These are phyloP conservation scores for Resseliella maxima DNA, from an alignment of 2,888 invertebrate species.

Conservation along the genomic window DNA sequence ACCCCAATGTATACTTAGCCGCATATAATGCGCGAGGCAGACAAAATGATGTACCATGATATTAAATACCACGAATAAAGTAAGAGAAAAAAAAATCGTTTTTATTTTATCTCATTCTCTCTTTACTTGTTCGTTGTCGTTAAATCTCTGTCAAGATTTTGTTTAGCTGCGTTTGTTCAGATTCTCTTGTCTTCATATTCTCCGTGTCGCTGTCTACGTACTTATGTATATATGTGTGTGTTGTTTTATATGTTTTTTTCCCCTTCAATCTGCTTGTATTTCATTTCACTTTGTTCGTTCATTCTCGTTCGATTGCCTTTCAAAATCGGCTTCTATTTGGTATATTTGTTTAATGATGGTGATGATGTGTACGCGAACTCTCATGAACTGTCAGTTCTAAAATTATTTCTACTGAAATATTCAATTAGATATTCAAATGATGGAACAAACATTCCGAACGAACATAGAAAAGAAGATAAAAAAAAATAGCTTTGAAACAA, in stretches of 20 bases:
- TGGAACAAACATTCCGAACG: neutral
- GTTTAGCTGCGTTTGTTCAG: slow-evolving; percentile 5
- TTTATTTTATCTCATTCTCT: slow-evolving; percentile 1
- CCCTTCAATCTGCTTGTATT: neutral
- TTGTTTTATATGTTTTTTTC: neutral
- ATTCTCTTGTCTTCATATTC: neutral
- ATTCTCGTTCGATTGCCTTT: slow-evolving; percentile 43
- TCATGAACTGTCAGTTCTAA: slow-evolving; percentile 39
- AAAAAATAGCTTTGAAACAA: slow-evolving; percentile 3
- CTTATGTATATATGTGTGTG: neutral
- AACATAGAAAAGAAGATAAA: neutral
- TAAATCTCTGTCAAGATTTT: slow-evolving; percentile 21
- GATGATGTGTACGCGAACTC: slow-evolving; percentile 51
- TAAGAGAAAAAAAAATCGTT: neutral
- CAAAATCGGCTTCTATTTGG: slow-evolving; percentile 8
- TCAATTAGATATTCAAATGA: slow-evolving; percentile 39
- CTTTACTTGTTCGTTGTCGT: neutral
- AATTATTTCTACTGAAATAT: slow-evolving; percentile 47
- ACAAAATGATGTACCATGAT: slow-evolving; percentile 47
- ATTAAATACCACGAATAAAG: neutral
- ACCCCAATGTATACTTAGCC: neutral
- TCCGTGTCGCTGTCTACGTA: neutral
- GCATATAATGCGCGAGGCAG: slow-evolving; percentile 1
- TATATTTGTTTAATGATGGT: slow-evolving; percentile 47
- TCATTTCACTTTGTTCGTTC: slow-evolving; percentile 21